phyloP scores from a whole-genome alignment of 1,140 invertebrate genomes.

The Lepidotrigona ventralis region DNA sequence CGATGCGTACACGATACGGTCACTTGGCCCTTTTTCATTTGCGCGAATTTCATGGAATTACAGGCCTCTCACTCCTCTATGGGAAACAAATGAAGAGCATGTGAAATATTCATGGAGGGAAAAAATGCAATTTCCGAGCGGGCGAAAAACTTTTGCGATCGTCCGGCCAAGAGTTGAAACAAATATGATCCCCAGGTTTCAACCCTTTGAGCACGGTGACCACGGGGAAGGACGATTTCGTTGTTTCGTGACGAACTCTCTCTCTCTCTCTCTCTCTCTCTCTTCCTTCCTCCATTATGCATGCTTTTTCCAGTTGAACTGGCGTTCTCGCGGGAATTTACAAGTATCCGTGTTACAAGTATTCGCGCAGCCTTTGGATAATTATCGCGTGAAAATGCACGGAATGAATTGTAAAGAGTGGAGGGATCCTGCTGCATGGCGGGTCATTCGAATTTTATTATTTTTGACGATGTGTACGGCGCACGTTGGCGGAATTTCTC shows the following conservation, averaged over 20 bases:
- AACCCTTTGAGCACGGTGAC: neutral
- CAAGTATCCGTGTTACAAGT: neutral
- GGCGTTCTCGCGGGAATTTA: slow-evolving; percentile 3
- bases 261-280: too few species aligned
- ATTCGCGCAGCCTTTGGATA: neutral
- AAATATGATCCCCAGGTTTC: neutral
- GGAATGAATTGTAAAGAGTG: neutral
- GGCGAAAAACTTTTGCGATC: neutral
- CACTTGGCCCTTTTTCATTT: neutral
- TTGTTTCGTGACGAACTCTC: neutral
- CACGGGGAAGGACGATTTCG: neutral
- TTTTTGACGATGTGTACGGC: slow-evolving; percentile 1
- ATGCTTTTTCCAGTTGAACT: neutral
- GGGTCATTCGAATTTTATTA: slow-evolving; percentile 24
- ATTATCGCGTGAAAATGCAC: slow-evolving; percentile 16
- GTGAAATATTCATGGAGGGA: neutral
- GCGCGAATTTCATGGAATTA: neutral
- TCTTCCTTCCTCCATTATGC: too few species aligned
- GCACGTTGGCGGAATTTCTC: slow-evolving; percentile 9
- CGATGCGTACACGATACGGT: neutral
- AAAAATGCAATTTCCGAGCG: neutral
- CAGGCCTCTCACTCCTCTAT: neutral
- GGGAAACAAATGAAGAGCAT: neutral
- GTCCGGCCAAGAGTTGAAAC: neutral
- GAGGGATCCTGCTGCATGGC: neutral